These are phyloP conservation scores for Meloidogyne exigua DNA, from an alignment of 1,140 invertebrate species.

Conservation along the genomic window DNA sequence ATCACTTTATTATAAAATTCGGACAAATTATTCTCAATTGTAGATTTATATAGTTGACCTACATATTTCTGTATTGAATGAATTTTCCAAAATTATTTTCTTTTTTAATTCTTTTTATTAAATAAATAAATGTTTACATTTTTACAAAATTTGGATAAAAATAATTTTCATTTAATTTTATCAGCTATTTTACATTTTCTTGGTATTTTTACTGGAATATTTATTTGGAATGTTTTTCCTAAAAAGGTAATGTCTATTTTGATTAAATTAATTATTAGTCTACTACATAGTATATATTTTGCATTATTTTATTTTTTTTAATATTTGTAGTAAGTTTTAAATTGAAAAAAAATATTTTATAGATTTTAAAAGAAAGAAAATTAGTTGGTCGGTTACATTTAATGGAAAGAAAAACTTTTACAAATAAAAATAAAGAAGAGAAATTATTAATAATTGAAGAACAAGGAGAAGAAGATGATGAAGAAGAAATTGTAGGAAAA, in stretches of 20 bases:
- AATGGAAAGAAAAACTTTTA: neutral
- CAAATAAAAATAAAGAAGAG: neutral
- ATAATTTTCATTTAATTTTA: slow-evolving; percentile 17
- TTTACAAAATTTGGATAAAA: neutral
- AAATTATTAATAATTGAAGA: neutral
- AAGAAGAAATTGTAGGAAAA: neutral
- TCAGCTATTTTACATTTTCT: slow-evolving; percentile 24
- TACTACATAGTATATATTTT: too few relatives aligned
- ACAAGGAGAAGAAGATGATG: neutral
- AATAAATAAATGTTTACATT: slow-evolving; percentile 1
- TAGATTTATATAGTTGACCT: too few relatives aligned
- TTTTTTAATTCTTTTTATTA: neutral
- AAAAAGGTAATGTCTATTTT: slow-evolving; percentile 17
- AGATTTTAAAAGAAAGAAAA: neutral
- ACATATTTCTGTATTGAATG: neutral
- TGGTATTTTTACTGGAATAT: slow-evolving; percentile 28
- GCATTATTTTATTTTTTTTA: neutral
- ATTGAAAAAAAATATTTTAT: neutral
- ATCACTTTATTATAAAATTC: too few relatives aligned
- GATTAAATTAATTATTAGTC: too few relatives aligned
- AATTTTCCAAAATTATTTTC: neutral
- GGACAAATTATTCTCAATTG: too few relatives aligned
- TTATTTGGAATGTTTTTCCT: slow-evolving; percentile 29
- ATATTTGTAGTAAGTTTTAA: neutral
- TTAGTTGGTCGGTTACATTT: neutral